A percentile compares a stretch with the other conserved stretches of the same genome.
Conservation (phyloP, 2,113 vertebrate species). For the Malurus melanocephalus region DNA sequence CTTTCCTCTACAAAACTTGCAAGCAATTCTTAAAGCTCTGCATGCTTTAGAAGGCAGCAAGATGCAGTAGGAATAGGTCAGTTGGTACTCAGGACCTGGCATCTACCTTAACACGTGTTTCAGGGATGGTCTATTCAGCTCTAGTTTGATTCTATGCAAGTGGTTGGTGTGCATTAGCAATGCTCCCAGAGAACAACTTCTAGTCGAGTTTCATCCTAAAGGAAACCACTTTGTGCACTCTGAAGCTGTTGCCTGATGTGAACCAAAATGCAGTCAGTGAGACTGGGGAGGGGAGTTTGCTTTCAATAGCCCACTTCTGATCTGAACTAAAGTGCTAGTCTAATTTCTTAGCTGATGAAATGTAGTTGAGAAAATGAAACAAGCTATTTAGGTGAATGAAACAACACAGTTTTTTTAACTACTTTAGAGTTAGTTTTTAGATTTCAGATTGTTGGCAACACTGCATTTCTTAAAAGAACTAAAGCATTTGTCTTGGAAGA, state of each 20-base stretch:
- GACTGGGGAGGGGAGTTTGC: not conserved
- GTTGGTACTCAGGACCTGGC: not conserved
- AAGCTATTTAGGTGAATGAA: not conserved
- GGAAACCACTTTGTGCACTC: not conserved
- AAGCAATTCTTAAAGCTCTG: not conserved
- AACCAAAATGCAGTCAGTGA: not conserved
- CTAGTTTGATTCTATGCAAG: not conserved
- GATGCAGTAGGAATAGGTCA: not conserved
- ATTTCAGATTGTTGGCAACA: not conserved
- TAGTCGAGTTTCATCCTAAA: not conserved
- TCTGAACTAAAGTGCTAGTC: not conserved
- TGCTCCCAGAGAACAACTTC: not conserved
- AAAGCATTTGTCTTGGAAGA: not conserved
- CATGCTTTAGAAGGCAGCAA: rapidly evolving
- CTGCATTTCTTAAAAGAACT: not conserved
- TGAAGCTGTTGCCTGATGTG: not conserved
- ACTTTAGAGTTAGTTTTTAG: not conserved
- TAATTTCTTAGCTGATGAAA: not conserved
- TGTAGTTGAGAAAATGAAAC: not conserved
- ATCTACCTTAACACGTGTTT: not conserved
- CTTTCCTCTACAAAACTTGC: not conserved
- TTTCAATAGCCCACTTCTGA: not conserved
- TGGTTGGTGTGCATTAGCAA: not conserved
- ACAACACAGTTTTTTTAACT: not conserved
- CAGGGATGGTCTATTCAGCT: not conserved